Percentiles rank a stretch among this genome's conserved stretches.
Conservation (phyloP, 2,888 invertebrate genomes). For the Drosophila bunnanda region DNA sequence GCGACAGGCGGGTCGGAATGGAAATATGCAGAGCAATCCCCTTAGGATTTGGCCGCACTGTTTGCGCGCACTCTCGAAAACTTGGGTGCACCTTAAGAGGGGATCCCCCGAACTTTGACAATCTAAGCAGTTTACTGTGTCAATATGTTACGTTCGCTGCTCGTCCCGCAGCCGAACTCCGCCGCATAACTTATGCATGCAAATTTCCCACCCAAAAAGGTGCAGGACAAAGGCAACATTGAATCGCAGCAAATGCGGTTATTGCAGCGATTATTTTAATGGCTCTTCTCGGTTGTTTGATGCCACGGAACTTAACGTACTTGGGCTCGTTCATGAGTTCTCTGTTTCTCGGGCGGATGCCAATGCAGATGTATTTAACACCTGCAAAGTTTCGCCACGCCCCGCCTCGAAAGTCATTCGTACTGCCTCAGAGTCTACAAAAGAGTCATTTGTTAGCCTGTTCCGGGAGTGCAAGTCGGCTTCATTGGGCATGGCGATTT, state of each 20-base stretch:
- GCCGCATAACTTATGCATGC: slow-evolving; percentile 77
- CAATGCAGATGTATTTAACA: slow-evolving; percentile 53
- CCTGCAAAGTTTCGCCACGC: slow-evolving; percentile 34
- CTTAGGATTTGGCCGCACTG: slow-evolving; percentile 49
- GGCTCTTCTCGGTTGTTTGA: slow-evolving; percentile 63
- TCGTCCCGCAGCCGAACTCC: slow-evolving; percentile 48
- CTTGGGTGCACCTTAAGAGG: slow-evolving; percentile 62
- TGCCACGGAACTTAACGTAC: slow-evolving; percentile 58
- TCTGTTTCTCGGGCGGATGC: slow-evolving; percentile 16
- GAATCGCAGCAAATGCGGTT: slow-evolving; percentile 72
- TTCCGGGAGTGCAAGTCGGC: slow-evolving; percentile 39
- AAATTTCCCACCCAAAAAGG: slow-evolving; percentile 64
- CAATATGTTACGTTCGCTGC: slow-evolving; percentile 70
- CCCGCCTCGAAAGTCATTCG: slow-evolving; percentile 23
- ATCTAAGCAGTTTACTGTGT: slow-evolving; percentile 79
- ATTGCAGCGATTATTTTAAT: slow-evolving; percentile 78
- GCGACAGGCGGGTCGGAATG: slow-evolving; percentile 46
- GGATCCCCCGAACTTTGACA: slow-evolving; percentile 73
- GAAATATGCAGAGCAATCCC: slow-evolving; percentile 55
- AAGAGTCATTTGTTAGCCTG: slow-evolving; percentile 46
- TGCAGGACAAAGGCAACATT: slow-evolving; percentile 54
- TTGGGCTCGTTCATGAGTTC: slow-evolving; percentile 42
- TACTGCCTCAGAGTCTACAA: slow-evolving; percentile 6
- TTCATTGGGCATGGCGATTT: slow-evolving; percentile 41
- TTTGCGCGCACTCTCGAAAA: slow-evolving; percentile 61